Base-by-base conservation (phyloP, 1,140 invertebrate species). In the Drosophila tsacasi region DNA sequence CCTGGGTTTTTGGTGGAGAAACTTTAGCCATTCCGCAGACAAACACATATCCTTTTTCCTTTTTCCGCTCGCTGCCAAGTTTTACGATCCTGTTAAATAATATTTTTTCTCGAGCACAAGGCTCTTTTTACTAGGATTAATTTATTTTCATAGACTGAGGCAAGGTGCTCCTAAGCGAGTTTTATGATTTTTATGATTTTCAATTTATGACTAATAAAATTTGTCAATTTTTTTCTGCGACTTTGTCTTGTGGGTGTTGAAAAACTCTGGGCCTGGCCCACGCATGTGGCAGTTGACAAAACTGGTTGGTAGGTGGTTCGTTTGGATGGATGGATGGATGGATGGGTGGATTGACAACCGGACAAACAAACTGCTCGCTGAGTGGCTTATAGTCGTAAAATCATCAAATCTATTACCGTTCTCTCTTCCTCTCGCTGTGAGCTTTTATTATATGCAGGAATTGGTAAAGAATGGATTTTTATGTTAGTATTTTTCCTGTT, bases 191-290 rank as follows among this genome's bases (percentile, higher is more conserved):
- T 85, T 81, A 81, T 84, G 82, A 67, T 71, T 72, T 76, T 62
- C 73, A 89, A 87, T 87, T 87, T 87, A 87, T 87, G 84, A 89
- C 77, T 84, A 89, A 87, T 87, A 87, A 87, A 87, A 87, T 84
- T 87, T 75, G 84, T 89, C 73, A 68, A 83, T 69, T 57, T 61
- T 63, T 78, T 76, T 77, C 54, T 61, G 15, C 44, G 13, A 40
- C 27, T 40, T 6, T 10, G 47, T 21, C 47, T 66, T 87, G 83
- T 87, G 84, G 84, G 83, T 67, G 80, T 87, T 79, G n/a, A 15
- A 80, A 55, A 73, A 65, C 40, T 75, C 46, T 82, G 35, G 65
- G 46, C 15, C 15, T 10, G 46, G 23, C 84, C 83, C 68, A 87
- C 83, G 80, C 83, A 68, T 59, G 21, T 44, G 49, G 44, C 68